These are phyloP conservation scores for Chrysolina oricalcia DNA, from an alignment of 2,888 invertebrate species.

Conservation along the genomic window DNA sequence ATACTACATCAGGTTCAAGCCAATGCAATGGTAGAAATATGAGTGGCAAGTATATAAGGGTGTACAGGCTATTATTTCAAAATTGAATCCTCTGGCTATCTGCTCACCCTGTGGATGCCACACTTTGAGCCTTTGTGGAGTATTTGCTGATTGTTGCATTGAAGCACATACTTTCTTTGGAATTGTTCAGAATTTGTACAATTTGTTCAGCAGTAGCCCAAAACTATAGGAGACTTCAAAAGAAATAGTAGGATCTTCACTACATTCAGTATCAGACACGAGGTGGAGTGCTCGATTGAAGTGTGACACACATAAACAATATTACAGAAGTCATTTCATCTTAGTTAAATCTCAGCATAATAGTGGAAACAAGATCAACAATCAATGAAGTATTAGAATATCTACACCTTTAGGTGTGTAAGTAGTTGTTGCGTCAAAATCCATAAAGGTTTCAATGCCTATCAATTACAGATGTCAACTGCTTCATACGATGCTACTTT, in stretches of 20 bases:
- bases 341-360: not conserved
- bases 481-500: not conserved
- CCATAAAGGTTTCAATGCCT: not conserved
- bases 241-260: not conserved
- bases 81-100: too few relatives aligned
- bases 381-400: not conserved
- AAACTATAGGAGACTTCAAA: not conserved
- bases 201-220: not conserved
- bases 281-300: not conserved
- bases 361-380: not conserved
- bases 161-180: not conserved
- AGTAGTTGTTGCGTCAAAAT: not conserved
- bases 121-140: not conserved
- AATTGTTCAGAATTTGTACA: not conserved
- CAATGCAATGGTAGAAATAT: too few relatives aligned
- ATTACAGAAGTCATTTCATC: too few relatives aligned
- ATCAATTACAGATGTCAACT: not conserved
- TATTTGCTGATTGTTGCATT: not conserved
- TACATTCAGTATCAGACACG: not conserved
- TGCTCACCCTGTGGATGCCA: not conserved
- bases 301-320: not conserved
- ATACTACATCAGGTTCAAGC: too few relatives aligned
- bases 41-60: too few relatives aligned
- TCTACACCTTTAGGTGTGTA: not conserved
- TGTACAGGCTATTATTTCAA: too few relatives aligned